Conservation (phyloP, 2,888 invertebrate genomes). For the Pseudolycoriella hygida region DNA sequence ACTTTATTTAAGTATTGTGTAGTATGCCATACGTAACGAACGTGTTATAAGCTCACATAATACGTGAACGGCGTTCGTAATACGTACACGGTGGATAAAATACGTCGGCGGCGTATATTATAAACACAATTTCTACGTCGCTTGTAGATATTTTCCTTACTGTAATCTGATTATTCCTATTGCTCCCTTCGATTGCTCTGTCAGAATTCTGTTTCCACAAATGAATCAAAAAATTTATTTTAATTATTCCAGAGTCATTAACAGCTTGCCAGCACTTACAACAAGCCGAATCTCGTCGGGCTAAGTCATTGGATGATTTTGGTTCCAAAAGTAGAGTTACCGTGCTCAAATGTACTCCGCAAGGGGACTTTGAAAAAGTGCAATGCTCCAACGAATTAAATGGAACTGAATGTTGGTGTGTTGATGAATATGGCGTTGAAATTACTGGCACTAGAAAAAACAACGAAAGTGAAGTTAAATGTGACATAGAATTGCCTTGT, state of each 20-base stretch:
- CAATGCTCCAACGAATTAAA: slow-evolving; percentile 59
- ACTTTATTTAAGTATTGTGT: no score
- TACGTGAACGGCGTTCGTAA: no score
- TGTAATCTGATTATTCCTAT: no score
- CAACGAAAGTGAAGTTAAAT: slow-evolving; percentile 13
- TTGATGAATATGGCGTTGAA: slow-evolving; percentile 62
- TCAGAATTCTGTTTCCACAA: no score
- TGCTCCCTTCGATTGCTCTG: no score
- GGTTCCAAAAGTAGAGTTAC: slow-evolving; percentile 31
- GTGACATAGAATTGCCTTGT: slow-evolving; percentile 36
- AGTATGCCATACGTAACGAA: no score
- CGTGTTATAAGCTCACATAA: no score
- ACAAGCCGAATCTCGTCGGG: slow-evolving; percentile 40
- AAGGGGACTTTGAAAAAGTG: slow-evolving; percentile 55
- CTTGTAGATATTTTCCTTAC: no score
- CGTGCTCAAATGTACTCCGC: slow-evolving; percentile 51
- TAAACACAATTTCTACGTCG: no score
- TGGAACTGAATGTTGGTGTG: slow-evolving; percentile 63
- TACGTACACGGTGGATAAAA: no score
- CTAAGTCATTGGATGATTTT: slow-evolving; percentile 36
- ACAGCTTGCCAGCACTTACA: slow-evolving; percentile 49
- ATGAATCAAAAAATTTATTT: neutral
- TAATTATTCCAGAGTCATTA: slow-evolving; percentile 18
- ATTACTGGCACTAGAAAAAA: slow-evolving; percentile 52
- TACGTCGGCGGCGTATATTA: no score